Evolutionary conservation across 2,888 invertebrate species (phyloP).

Genomic region (Barypeithes pellucidus): DNA sequence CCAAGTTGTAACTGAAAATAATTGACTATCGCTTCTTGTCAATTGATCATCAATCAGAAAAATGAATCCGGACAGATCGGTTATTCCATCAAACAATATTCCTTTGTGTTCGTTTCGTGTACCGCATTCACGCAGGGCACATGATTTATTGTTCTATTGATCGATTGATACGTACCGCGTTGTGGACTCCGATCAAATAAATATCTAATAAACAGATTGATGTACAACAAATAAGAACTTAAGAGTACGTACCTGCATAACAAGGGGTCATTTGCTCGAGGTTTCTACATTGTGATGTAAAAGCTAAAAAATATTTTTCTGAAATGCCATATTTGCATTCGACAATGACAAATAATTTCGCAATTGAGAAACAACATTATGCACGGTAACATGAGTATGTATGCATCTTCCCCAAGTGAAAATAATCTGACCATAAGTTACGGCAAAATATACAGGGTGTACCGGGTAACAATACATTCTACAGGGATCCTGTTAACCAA

Average conservation of each 20-base stretch:
- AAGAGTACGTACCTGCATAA: neutral
- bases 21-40: constrained; percentile 62
- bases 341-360: too few relatives aligned
- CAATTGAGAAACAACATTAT: too few relatives aligned
- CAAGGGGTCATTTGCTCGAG: neutral
- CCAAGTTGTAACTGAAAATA: constrained; percentile 58
- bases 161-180: constrained; percentile 57
- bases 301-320: neutral
- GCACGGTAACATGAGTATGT: too few relatives aligned
- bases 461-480: too few relatives aligned
- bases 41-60: constrained; percentile 65
- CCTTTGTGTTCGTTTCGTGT: constrained; percentile 55
- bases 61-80: constrained; percentile 63
- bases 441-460: too few relatives aligned
- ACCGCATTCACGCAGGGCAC: constrained; percentile 55
- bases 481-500: too few relatives aligned
- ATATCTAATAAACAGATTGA: constrained; percentile 41
- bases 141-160: constrained; percentile 60
- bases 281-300: neutral
- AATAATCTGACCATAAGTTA: too few relatives aligned
- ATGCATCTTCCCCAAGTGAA: too few relatives aligned
- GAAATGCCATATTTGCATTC: too few relatives aligned
- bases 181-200: constrained; percentile 44
- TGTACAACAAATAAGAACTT: constrained; percentile 24
- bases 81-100: constrained; percentile 58